Evolutionary conservation across 2,797 vertebrate genomes (phyloP).

Genomic region (Sebastes steindachneri): DNA sequence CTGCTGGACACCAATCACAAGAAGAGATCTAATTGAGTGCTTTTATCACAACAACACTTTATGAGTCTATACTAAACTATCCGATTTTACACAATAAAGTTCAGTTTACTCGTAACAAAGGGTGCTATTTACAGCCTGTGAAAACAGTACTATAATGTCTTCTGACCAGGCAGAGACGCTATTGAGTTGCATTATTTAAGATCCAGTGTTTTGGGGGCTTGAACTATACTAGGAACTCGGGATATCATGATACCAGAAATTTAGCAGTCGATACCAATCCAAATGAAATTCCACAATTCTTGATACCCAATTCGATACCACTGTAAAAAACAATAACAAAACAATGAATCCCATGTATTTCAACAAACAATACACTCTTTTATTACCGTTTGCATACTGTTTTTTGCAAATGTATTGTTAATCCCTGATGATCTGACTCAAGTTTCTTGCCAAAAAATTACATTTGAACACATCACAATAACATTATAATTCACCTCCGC

Average conservation of each 20-base stretch:
- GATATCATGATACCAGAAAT: accelerated
- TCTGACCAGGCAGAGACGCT: neutral
- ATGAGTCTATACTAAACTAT: neutral
- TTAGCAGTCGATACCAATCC: no score
- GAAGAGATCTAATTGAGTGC: constrained; percentile 4
- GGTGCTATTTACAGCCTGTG: neutral
- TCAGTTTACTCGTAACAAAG: neutral
- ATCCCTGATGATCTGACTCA: no score
- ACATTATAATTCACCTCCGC: no score
- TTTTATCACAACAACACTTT: constrained; percentile 9
- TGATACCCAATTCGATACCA: no score
- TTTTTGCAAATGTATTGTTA: no score
- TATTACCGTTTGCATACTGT: no score
- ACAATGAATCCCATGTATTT: no score
- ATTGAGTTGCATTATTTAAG: neutral
- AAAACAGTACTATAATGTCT: neutral
- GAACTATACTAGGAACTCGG: neutral
- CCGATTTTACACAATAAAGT: neutral
- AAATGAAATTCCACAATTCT: no score
- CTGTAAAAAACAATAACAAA: no score
- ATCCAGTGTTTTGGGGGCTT: neutral
- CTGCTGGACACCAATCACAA: constrained; percentile 62
- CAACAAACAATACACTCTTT: no score
- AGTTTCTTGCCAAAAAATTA: no score
- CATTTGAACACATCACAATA: no score